Percentiles rank a stretch among this genome's conserved stretches.
Evolutionary conservation across 2,888 invertebrate species (phyloP).

Genomic region (Drosophila anceps): DNA sequence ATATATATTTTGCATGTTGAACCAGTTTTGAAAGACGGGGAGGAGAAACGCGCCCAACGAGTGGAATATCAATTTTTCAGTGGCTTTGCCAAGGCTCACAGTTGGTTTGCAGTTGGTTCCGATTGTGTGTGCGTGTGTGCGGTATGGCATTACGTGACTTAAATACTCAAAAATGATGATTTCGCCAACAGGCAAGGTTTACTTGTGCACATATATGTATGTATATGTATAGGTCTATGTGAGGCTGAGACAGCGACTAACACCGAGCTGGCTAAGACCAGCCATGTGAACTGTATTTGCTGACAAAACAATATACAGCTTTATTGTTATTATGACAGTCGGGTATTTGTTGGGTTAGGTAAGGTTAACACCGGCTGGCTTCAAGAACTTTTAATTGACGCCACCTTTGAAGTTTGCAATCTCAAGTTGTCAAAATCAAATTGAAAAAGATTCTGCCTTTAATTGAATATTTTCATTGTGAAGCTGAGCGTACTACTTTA

Average conservation of each 20-base stretch:
- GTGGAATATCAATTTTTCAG: slow-evolving; percentile 58
- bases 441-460: slow-evolving; percentile 20
- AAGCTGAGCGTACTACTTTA: background rate
- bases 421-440: slow-evolving; percentile 3
- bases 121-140: slow-evolving; percentile 37
- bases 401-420: background rate
- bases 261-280: slow-evolving; percentile 30
- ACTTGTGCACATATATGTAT: slow-evolving; percentile 7
- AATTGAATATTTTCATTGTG: background rate
- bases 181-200: slow-evolving; percentile 59
- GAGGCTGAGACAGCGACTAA: slow-evolving; percentile 19
- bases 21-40: slow-evolving; percentile 35
- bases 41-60: slow-evolving; percentile 17
- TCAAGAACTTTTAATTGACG: slow-evolving; percentile 4
- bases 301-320: slow-evolving; percentile 27
- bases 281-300: slow-evolving; percentile 39
- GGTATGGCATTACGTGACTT: slow-evolving; percentile 69
- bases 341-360: slow-evolving; percentile 23
- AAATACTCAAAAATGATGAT: slow-evolving; percentile 77
- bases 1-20: slow-evolving; percentile 40
- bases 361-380: slow-evolving; percentile 21
- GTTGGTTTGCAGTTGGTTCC: slow-evolving; percentile 36
- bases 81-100: slow-evolving; percentile 53
- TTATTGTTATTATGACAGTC: slow-evolving; percentile 25
- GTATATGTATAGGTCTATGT: slow-evolving; percentile 8